These are phyloP conservation scores for Oncopeltus fasciatus DNA, from an alignment of 1,140 invertebrate species.

Conservation along the genomic window DNA sequence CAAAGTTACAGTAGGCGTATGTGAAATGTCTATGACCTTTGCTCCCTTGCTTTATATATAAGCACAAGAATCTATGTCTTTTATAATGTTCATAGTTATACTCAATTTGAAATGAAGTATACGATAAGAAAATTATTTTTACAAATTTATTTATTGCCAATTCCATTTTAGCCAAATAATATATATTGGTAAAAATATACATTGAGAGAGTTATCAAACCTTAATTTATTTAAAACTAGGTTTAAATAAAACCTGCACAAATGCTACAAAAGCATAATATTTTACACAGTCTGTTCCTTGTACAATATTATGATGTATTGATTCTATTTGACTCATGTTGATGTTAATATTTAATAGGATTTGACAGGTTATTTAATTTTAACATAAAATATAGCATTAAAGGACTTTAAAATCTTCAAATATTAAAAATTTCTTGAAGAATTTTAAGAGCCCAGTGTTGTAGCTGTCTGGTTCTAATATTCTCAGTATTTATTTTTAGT, in stretches of 20 bases:
- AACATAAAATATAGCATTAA: no score
- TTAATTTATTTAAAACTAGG: neutral
- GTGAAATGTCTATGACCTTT: conserved; percentile 16
- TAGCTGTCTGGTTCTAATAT: neutral
- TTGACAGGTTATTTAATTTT: no score
- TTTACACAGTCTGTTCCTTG: neutral
- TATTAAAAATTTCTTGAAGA: no score
- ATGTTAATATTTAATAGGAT: no score
- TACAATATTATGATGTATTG: neutral
- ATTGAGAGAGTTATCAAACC: neutral
- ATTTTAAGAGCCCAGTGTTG: neutral
- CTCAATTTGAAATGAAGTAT: conserved; percentile 11
- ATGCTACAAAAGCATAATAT: neutral
- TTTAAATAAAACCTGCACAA: neutral
- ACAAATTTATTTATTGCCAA: conserved; percentile 12
- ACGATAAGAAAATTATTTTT: conserved; percentile 17
- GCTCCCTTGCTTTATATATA: conserved; percentile 14
- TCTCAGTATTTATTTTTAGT: conserved; percentile 3
- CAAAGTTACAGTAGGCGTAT: conserved; percentile 14
- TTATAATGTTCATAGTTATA: conserved; percentile 9
- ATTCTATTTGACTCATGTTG: no score
- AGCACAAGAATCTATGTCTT: conserved; percentile 10
- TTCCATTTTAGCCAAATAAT: neutral
- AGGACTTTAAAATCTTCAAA: no score
- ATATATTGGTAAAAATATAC: neutral